Percentiles rank a stretch among this genome's conserved stretches.
Evolutionary conservation across 2,888 invertebrate species (phyloP).

Genomic region (Hyposoter didymator): DNA sequence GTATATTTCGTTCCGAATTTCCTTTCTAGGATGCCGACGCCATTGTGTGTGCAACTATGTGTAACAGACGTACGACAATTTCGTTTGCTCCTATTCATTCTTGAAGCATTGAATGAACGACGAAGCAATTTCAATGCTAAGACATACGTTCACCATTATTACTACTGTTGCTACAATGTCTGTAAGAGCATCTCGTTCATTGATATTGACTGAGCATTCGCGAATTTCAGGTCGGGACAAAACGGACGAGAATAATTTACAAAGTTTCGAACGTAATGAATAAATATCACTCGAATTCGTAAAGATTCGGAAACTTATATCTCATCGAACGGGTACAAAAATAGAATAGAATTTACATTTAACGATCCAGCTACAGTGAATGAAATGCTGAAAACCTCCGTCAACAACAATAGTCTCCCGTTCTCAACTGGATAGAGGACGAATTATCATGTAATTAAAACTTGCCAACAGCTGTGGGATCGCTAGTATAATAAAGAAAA

Average conservation of each 20-base stretch:
- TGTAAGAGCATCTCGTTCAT: slow-evolving; percentile 36
- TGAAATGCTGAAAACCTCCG: no score
- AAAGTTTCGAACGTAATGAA: no score
- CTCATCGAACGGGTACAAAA: neutral
- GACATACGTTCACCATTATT: slow-evolving; percentile 16
- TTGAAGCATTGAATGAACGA: slow-evolving; percentile 45
- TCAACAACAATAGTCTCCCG: no score
- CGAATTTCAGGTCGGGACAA: no score
- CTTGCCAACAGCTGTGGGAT: no score
- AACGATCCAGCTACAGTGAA: no score
- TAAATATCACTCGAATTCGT: no score
- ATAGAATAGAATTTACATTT: neutral
- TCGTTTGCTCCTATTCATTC: slow-evolving; percentile 49
- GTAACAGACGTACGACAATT: slow-evolving; percentile 48
- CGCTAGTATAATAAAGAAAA: no score
- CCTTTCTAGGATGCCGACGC: slow-evolving; percentile 28
- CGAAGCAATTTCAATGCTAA: slow-evolving; percentile 52
- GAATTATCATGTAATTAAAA: no score
- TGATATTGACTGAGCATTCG: neutral
- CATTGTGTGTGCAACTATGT: slow-evolving; percentile 58
- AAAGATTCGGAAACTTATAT: no score
- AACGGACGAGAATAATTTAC: no score
- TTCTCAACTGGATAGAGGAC: no score
- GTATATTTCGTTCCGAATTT: slow-evolving; percentile 38
- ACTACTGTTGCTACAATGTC: slow-evolving; percentile 6